Conservation (phyloP, 2,113 vertebrate genomes). For the Lycocorax pyrrhopterus region DNA sequence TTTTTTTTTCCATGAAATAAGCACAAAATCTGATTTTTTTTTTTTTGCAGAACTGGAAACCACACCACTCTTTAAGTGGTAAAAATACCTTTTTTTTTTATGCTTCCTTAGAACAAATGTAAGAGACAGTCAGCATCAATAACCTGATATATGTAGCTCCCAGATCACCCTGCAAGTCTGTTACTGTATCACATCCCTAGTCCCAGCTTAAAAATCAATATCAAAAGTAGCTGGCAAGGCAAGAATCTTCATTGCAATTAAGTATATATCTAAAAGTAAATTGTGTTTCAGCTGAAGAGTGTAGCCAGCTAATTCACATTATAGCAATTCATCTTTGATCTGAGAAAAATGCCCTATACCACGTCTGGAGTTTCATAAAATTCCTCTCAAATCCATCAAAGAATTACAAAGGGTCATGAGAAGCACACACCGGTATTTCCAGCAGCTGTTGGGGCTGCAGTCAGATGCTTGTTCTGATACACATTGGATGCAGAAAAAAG, state of each 20-base stretch:
- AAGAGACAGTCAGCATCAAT: constrained; percentile 33
- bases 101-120: not conserved
- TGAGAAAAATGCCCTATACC: constrained; percentile 16
- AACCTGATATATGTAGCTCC: constrained; percentile 44
- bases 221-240: constrained; percentile 55
- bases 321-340: constrained; percentile 52
- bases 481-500: not conserved
- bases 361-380: constrained; percentile 28
- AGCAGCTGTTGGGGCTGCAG: not conserved
- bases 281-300: constrained; percentile 24
- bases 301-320: constrained; percentile 55
- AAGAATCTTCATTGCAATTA: constrained; percentile 59
- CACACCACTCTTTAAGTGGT: not conserved
- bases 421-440: not conserved
- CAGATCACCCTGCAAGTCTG: constrained; percentile 6
- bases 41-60: not conserved
- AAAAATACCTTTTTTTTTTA: not conserved
- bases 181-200: constrained; percentile 32
- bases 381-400: constrained; percentile 30
- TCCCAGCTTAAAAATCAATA: constrained; percentile 59
- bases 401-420: not conserved
- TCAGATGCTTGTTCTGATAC: not conserved
- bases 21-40: not conserved
- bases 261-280: constrained; percentile 52
- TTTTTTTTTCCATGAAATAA: not conserved